phyloP scores from a whole-genome alignment of 2,888 invertebrate species.

The Tipula unca region DNA sequence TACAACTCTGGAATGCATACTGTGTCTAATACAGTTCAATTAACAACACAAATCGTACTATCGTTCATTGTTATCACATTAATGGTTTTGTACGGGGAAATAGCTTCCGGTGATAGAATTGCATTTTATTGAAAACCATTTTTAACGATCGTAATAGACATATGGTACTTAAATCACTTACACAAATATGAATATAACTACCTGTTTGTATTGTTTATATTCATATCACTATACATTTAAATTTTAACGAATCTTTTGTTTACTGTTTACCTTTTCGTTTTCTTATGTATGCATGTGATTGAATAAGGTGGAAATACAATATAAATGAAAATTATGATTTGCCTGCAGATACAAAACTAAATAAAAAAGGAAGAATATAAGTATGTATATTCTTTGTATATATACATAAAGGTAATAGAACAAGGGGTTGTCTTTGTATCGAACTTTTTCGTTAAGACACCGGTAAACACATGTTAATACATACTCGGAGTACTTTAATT shows the following conservation, averaged over 20 bases:
- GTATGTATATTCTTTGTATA: neutral
- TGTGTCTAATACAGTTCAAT: too few species aligned
- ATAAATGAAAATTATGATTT: neutral
- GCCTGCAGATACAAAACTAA: neutral
- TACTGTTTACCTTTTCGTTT: neutral
- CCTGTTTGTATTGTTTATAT: neutral
- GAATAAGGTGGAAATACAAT: neutral
- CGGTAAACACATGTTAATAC: neutral
- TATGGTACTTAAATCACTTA: neutral
- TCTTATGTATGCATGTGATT: neutral
- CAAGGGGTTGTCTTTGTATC: neutral
- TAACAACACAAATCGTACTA: too few species aligned
- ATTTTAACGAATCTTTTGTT: neutral
- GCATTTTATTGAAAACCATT: neutral
- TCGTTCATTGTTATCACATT: neutral
- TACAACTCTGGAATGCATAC: too few species aligned
- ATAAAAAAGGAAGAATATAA: neutral
- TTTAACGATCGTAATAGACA: neutral
- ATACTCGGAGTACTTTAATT: neutral
- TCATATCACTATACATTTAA: neutral
- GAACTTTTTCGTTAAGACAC: neutral
- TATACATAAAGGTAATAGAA: neutral
- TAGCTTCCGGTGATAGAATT: neutral
- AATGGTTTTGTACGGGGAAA: neutral
- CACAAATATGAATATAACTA: neutral